Conservation (phyloP, 2,113 vertebrate genomes). For the Malurus melanocephalus region DNA sequence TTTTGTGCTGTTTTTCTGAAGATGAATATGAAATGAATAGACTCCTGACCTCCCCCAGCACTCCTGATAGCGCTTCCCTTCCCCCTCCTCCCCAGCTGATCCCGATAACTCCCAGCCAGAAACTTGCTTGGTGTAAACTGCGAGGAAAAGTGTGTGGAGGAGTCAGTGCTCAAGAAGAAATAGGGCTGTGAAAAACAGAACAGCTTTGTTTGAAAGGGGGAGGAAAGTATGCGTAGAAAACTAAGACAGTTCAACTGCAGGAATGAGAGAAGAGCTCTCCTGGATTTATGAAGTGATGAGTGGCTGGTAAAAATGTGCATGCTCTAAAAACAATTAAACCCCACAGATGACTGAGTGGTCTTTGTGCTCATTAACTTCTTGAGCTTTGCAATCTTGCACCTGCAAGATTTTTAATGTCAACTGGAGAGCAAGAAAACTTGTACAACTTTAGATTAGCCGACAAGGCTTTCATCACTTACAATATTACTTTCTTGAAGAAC, state of each 20-base stretch:
- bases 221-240: constrained; percentile 68
- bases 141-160: constrained; percentile 72
- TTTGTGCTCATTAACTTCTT: constrained; percentile 65
- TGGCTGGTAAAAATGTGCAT: constrained; percentile 61
- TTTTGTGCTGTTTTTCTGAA: constrained; percentile 63
- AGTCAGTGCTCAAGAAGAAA: constrained; percentile 68
- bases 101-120: constrained; percentile 68
- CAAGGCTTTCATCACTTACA: constrained; percentile 66
- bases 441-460: constrained; percentile 57
- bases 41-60: constrained; percentile 65
- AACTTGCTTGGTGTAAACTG: constrained; percentile 68
- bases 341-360: constrained; percentile 49
- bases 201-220: constrained; percentile 75
- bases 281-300: constrained; percentile 64
- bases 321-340: constrained; percentile 64
- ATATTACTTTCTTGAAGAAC: constrained; percentile 51
- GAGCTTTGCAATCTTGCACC: constrained; percentile 69
- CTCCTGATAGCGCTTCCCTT: constrained; percentile 52
- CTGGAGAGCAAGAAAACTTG: constrained; percentile 53
- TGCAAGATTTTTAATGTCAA: constrained; percentile 60
- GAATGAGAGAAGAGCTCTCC: constrained; percentile 67
- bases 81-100: constrained; percentile 65
- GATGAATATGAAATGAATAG: constrained; percentile 73
- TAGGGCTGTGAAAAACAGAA: constrained; percentile 71
- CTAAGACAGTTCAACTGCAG: constrained; percentile 62